phyloP scores from a whole-genome alignment of 2,888 invertebrate genomes.

The Drosophila niveifrons region DNA sequence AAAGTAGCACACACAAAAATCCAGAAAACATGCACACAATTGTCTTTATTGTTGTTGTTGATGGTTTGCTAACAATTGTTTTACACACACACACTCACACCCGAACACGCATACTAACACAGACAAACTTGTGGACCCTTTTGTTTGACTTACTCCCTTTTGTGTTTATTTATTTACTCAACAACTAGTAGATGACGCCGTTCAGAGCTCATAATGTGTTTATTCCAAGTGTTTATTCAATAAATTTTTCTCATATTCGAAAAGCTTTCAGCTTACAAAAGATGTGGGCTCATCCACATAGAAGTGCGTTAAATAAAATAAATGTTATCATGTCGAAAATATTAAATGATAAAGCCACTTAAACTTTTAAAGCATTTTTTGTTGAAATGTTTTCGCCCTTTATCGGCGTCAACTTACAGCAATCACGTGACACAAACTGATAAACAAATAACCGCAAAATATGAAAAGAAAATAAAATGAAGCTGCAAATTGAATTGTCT shows the following conservation, averaged over 20 bases:
- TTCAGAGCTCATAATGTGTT: conserved; percentile 66
- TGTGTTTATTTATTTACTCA: conserved; percentile 74
- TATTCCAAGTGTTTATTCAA: conserved; percentile 68
- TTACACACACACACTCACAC: conserved; percentile 20
- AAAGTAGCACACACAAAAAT: conserved; percentile 36
- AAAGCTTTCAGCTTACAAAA: conserved; percentile 11
- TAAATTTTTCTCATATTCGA: conserved; percentile 41
- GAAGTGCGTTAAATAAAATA: conserved; percentile 12
- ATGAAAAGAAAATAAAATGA: neutral
- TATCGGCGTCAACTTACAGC: neutral
- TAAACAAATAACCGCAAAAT: neutral
- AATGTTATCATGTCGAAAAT: conserved; percentile 27
- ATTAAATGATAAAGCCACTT: neutral
- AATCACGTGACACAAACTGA: neutral
- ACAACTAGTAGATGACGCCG: conserved; percentile 32
- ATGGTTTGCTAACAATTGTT: conserved; percentile 49
- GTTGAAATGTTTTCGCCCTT: neutral
- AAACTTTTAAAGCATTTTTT: neutral
- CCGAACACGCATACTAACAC: neutral
- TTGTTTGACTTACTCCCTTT: conserved; percentile 63
- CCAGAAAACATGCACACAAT: conserved; percentile 44
- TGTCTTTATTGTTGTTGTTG: conserved; percentile 41
- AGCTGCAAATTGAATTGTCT: neutral
- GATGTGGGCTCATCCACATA: neutral
- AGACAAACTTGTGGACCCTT: conserved; percentile 31